Evolutionary conservation across 2,888 invertebrate genomes (phyloP), one percentile per base, ranked within the genome.

Genomic region (Eupithecia dodoneata): DNA sequence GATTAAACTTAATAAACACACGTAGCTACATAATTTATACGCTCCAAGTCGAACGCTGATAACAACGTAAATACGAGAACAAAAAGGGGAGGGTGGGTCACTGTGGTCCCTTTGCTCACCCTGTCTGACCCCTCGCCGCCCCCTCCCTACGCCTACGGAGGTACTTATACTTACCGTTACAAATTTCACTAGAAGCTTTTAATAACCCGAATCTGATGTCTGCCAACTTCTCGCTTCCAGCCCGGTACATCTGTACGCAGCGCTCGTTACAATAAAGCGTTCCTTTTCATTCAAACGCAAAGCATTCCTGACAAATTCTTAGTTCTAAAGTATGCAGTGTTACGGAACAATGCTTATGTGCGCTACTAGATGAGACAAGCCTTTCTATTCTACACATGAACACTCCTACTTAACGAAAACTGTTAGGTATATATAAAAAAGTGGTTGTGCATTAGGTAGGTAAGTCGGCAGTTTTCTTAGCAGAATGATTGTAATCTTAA

Each of bases 1-100:
- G 88, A 88, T 88, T 87, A 86, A 83, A 83, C 83, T 80, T 80
- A 77, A 81, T 79, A 81, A 78, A 80, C 80, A 77, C 71, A 74
- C 76, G 55, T 71, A 63, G 30, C 63, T 63, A 79, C 76, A 79
- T 74, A 71, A 74, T 73, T 76, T 72, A 74, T 78, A 73, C 76
- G 73, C 69, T 72, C 44, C 75, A 74, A 66, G 65, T 72, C 73
- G 77, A 77, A 78, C 80, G 76, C 71, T 81, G 82, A 81, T 81
- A 81, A 81, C 79, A 77, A 78, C 77, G 78, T 79, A 76, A 79
- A 79, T 79, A 79, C 73, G 76, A 77, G 79, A 76, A 72, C 76
- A 80, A 63, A 59, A 78, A 79, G 75, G 66, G 77, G 79, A 76
- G 76, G 74, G 80, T 73, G 80, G 81, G 77, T 81, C 81, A 81